These are phyloP conservation scores for Emydoidea blandingii DNA, from an alignment of 2,797 vertebrate species.

Conservation along the genomic window DNA sequence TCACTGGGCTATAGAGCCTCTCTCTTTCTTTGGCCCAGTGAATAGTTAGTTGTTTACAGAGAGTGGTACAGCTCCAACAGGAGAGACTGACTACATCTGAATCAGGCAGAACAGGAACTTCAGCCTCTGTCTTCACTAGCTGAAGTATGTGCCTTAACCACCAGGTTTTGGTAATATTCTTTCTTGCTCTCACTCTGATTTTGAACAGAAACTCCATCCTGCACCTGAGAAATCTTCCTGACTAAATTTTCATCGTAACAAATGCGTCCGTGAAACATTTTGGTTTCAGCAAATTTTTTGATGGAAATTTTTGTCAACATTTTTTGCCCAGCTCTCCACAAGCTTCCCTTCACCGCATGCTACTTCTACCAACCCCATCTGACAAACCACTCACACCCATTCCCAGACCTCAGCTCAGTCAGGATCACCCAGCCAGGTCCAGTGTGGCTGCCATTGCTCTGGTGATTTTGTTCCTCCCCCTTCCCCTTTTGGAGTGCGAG, in stretches of 20 bases:
- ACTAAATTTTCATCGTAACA: too few relatives aligned
- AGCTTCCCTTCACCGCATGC: not conserved
- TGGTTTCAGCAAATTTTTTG: too few relatives aligned
- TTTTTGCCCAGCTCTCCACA: too few relatives aligned
- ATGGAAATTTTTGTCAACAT: too few relatives aligned
- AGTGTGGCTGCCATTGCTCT: not conserved
- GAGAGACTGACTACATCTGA: not conserved
- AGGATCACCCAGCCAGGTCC: not conserved
- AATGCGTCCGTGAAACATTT: too few relatives aligned
- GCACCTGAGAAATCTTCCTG: too few relatives aligned
- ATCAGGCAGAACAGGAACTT: too few relatives aligned
- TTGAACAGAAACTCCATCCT: too few relatives aligned
- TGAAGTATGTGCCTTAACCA: too few relatives aligned
- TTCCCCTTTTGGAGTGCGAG: not conserved
- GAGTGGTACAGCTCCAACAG: not conserved
- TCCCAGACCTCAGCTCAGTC: not conserved
- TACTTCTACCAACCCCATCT: not conserved
- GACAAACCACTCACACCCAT: not conserved
- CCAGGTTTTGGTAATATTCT: too few relatives aligned
- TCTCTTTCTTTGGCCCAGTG: not conserved
- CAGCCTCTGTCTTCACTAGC: too few relatives aligned
- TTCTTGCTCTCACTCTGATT: too few relatives aligned
- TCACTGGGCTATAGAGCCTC: not conserved
- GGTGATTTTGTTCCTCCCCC: not conserved
- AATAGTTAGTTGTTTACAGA: not conserved